Evolutionary conservation across 2,888 invertebrate species (phyloP).

Genomic region (Agelastica alni): DNA sequence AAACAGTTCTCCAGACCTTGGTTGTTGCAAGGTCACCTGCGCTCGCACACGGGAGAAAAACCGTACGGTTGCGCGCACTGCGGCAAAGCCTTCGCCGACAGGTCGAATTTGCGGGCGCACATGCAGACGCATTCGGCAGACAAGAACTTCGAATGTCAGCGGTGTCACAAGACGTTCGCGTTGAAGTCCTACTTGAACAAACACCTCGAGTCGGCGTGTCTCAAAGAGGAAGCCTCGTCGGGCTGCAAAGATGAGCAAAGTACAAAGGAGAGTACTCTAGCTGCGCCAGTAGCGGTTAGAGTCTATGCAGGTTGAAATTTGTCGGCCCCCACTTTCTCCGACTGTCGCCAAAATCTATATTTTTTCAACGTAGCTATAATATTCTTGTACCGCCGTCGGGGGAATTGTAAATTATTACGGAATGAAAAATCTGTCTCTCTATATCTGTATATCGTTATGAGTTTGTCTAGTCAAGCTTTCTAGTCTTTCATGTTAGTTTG

Average conservation of each 20-base stretch:
- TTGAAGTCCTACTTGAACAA: slow-evolving; percentile 94
- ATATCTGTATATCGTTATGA: too few relatives aligned
- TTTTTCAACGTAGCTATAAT: slow-evolving; percentile 17
- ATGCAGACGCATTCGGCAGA: slow-evolving; percentile 92
- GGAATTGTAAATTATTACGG: slow-evolving; percentile 14
- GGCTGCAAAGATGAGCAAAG: slow-evolving; percentile 35
- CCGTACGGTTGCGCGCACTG: slow-evolving; percentile 94
- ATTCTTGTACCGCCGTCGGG: slow-evolving; percentile 6
- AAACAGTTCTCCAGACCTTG: slow-evolving; percentile 96
- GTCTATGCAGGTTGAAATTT: slow-evolving; percentile 48
- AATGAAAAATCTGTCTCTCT: slow-evolving; percentile 29
- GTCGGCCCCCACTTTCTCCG: not conserved
- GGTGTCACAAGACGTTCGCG: slow-evolving; percentile 89
- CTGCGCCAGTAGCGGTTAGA: slow-evolving; percentile 41
- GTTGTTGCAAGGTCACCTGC: slow-evolving; percentile 84
- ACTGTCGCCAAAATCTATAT: slow-evolving; percentile 24
- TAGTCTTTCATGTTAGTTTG: slow-evolving; percentile 41
- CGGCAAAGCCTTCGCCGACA: slow-evolving; percentile 92
- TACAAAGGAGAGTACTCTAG: slow-evolving; percentile 33
- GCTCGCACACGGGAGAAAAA: slow-evolving; percentile 92
- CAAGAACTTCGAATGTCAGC: slow-evolving; percentile 86
- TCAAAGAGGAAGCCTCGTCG: slow-evolving; percentile 62
- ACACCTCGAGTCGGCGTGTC: slow-evolving; percentile 90
- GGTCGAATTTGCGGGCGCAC: slow-evolving; percentile 90
- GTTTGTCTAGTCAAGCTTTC: slow-evolving; percentile 45